Percentiles rank a stretch among this genome's conserved stretches.
Conservation (phyloP, 2,888 invertebrate genomes). For the Leucophora obtusa region DNA sequence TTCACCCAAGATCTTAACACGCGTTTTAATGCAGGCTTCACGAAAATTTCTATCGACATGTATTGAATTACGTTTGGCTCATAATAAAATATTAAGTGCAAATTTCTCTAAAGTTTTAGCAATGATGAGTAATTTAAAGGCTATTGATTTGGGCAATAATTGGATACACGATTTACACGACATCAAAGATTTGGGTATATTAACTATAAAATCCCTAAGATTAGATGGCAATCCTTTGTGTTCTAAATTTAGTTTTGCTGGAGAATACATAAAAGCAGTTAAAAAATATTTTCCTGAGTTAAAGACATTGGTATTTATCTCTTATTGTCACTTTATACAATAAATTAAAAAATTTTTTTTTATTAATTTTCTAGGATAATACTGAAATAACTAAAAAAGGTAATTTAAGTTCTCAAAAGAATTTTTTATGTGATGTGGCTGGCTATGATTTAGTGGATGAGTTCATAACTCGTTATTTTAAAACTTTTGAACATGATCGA, state of each 20-base stretch:
- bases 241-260: conserved; percentile 70
- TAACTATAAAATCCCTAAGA: conserved; percentile 71
- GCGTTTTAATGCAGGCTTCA: conserved; percentile 70
- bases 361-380: conserved; percentile 67
- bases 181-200: conserved; percentile 68
- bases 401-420: conserved; percentile 69
- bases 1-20: conserved; percentile 70
- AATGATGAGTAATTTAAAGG: conserved; percentile 71
- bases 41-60: conserved; percentile 71
- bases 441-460: conserved; percentile 74
- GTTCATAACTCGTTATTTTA: conserved; percentile 71
- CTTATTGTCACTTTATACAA: background rate
- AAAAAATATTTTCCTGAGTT: conserved; percentile 71
- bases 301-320: conserved; percentile 67
- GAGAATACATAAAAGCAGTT: conserved; percentile 72
- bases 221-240: conserved; percentile 75
- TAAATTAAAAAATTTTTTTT: background rate
- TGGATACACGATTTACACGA: conserved; percentile 71
- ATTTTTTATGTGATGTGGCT: conserved; percentile 71
- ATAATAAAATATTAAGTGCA: conserved; percentile 71
- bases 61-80: conserved; percentile 70
- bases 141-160: conserved; percentile 73
- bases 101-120: conserved; percentile 69
- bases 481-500: conserved; percentile 70
- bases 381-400: conserved; percentile 68